phyloP scores from a whole-genome alignment of 2,888 invertebrate species.

The Tupiocoris notatus region DNA sequence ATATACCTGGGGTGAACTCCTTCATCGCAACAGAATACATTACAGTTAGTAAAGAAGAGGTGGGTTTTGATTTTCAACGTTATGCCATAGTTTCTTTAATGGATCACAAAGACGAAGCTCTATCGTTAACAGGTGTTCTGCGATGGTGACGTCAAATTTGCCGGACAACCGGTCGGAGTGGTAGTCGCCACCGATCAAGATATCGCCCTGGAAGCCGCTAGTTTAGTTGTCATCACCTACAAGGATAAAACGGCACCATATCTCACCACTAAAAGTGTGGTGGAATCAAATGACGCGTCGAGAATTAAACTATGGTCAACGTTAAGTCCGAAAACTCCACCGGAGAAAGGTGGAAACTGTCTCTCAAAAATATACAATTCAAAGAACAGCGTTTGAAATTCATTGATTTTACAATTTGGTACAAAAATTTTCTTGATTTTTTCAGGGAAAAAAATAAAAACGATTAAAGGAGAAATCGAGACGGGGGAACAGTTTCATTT shows the following conservation, averaged over 20 bases:
- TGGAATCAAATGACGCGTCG: conserved; percentile 44
- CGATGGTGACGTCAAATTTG: conserved; percentile 58
- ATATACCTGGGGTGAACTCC: conserved; percentile 30
- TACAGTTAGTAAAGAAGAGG: conserved; percentile 9
- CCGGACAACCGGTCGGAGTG: conserved; percentile 73
- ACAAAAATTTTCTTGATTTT: too few relatives aligned
- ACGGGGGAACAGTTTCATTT: conserved; percentile 66
- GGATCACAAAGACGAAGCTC: too few relatives aligned
- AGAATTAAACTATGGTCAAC: conserved; percentile 8
- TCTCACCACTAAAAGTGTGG: conserved; percentile 43
- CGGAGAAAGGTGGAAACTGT: background rate
- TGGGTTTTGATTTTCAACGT: too few relatives aligned
- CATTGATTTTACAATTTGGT: too few relatives aligned
- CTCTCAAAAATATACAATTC: background rate
- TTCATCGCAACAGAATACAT: conserved; percentile 9
- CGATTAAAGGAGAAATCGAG: conserved; percentile 52
- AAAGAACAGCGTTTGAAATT: too few relatives aligned
- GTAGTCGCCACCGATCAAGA: conserved; percentile 65
- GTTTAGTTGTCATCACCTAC: conserved; percentile 61
- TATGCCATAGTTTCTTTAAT: too few relatives aligned
- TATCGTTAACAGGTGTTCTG: conserved; percentile 50
- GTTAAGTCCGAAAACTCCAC: background rate
- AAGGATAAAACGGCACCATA: conserved; percentile 50
- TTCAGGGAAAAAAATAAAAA: conserved; percentile 37
- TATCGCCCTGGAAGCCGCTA: conserved; percentile 62